Conservation (phyloP, 1,140 invertebrate species). For the Psix sp. region DNA sequence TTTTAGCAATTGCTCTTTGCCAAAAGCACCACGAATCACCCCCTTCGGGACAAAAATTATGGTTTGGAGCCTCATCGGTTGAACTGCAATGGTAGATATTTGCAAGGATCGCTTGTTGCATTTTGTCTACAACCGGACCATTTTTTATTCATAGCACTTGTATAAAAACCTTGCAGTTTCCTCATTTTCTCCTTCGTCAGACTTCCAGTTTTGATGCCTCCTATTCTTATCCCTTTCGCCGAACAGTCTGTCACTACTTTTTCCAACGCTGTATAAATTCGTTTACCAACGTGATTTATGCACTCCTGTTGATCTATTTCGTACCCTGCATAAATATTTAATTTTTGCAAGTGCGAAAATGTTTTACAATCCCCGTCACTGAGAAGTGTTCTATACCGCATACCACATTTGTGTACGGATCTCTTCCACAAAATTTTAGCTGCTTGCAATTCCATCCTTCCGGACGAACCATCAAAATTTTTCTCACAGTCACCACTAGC, state of each 20-base stretch:
- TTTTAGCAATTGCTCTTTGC: conserved; percentile 4
- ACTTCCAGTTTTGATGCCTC: no score
- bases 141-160: conserved; percentile 24
- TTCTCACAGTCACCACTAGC: background rate
- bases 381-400: conserved; percentile 2
- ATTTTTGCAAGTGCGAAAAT: conserved; percentile 1
- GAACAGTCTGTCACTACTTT: background rate
- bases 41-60: conserved; percentile 10
- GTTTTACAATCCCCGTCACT: conserved; percentile 10
- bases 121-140: no score
- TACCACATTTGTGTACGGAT: background rate
- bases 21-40: conserved; percentile 23
- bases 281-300: conserved; percentile 8
- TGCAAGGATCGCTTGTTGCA: conserved; percentile 10
- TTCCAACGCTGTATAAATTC: background rate
- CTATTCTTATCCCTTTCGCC: conserved; percentile 1
- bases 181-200: conserved; percentile 5
- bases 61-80: conserved; percentile 13
- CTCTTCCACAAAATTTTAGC: background rate
- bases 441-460: background rate
- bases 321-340: conserved; percentile 1
- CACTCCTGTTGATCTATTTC: conserved; percentile 4
- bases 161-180: conserved; percentile 8
- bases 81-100: conserved; percentile 18
- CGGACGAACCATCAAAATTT: background rate